phyloP scores from a whole-genome alignment of 1,140 invertebrate species.

The Theocolax elegans region DNA sequence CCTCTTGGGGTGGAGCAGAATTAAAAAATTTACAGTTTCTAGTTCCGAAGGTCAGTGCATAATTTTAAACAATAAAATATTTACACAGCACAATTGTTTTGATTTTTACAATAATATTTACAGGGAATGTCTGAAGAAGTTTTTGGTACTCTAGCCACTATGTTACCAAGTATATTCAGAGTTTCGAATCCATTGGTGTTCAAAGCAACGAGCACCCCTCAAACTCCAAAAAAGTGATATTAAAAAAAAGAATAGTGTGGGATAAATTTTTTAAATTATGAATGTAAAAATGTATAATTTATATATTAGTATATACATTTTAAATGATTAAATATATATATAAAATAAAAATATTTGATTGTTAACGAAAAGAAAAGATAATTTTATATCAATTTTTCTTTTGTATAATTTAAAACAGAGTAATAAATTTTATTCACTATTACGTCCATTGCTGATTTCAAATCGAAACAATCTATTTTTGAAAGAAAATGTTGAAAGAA shows the following conservation, averaged over 20 bases:
- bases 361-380: too few species aligned
- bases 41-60: conserved; percentile 76
- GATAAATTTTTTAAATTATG: conserved; percentile 17
- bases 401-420: too few species aligned
- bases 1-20: conserved; percentile 90
- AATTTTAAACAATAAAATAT: conserved; percentile 22
- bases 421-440: too few species aligned
- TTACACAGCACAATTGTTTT: neutral
- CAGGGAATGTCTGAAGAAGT: conserved; percentile 87
- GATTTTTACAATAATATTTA: conserved; percentile 47
- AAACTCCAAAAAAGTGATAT: conserved; percentile 64
- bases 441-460: too few species aligned
- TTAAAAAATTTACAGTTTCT: conserved; percentile 89
- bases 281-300: conserved; percentile 25
- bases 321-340: conserved; percentile 1
- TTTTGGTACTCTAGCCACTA: conserved; percentile 84
- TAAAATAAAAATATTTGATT: too few species aligned
- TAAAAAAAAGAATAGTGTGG: conserved; percentile 1
- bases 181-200: conserved; percentile 88
- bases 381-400: too few species aligned
- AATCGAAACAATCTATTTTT: too few species aligned
- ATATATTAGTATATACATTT: conserved; percentile 30
- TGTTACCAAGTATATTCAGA: conserved; percentile 91
- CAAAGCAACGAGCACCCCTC: conserved; percentile 66
- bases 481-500: too few species aligned